Evolutionary conservation across 2,113 vertebrate species (phyloP).

Genomic region (Plotosus lineatus): DNA sequence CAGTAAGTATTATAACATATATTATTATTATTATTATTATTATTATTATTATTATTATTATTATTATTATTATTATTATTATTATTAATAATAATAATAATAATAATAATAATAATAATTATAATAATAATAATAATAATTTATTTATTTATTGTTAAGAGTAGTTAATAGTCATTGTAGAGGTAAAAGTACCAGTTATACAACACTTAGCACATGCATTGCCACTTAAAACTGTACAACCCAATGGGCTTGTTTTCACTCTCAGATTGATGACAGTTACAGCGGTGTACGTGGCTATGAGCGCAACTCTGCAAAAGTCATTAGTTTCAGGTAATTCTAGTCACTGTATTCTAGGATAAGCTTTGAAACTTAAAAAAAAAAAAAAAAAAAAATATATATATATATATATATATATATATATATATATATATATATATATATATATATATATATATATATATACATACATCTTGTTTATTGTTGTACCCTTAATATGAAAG

Average conservation of each 20-base stretch:
- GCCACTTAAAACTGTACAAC: not conserved
- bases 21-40: not conserved
- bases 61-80: not conserved
- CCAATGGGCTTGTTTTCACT: not conserved
- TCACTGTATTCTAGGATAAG: not conserved
- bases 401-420: not conserved
- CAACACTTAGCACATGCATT: not conserved
- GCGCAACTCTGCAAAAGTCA: conserved; percentile 4
- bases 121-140: not conserved
- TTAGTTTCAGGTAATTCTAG: conserved; percentile 23
- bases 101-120: too few relatives aligned
- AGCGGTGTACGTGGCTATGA: not conserved
- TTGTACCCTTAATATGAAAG: too few relatives aligned
- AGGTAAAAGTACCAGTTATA: too few relatives aligned
- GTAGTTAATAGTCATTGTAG: not conserved
- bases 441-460: not conserved
- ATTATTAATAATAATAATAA: too few relatives aligned
- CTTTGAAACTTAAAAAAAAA: not conserved
- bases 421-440: not conserved
- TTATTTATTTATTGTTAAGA: not conserved
- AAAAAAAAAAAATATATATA: too few relatives aligned
- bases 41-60: not conserved
- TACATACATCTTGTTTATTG: not conserved
- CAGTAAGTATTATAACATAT: conserved; percentile 22
- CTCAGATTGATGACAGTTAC: not conserved